Conservation (phyloP, 2,797 vertebrate genomes). For the Eospalax fontanierii region DNA sequence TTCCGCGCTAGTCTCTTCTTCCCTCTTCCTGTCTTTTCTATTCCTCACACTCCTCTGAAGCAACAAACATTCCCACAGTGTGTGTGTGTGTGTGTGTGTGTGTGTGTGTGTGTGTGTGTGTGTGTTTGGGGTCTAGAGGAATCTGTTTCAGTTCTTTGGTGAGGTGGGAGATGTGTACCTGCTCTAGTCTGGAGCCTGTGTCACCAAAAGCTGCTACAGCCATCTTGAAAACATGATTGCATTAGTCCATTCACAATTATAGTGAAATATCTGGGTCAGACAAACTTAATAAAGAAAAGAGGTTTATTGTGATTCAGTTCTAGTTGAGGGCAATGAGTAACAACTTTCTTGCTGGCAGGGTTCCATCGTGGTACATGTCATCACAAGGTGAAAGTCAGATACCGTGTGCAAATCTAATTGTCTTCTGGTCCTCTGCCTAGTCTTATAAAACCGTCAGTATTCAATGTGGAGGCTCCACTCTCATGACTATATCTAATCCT, state of each 20-base stretch:
- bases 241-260: background rate
- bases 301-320: background rate
- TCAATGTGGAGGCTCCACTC: background rate
- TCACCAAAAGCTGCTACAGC: background rate
- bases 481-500: background rate
- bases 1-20: slow-evolving; percentile 56
- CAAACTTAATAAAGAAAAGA: background rate
- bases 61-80: slow-evolving; percentile 7
- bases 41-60: slow-evolving; percentile 53
- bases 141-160: background rate
- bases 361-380: background rate
- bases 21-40: slow-evolving; percentile 51
- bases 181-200: background rate
- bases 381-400: background rate
- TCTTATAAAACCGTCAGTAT: background rate
- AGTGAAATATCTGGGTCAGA: background rate
- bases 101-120: background rate
- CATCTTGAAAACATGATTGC: background rate
- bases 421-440: background rate
- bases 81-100: background rate
- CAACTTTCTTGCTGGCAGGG: background rate
- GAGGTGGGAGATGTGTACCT: background rate
- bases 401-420: too few relatives aligned
- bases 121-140: background rate
- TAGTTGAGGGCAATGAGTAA: background rate